A percentile compares a stretch with the other conserved stretches of the same genome.
Conservation (phyloP, 2,888 invertebrate species). For the Lasioglossum pauxillum region DNA sequence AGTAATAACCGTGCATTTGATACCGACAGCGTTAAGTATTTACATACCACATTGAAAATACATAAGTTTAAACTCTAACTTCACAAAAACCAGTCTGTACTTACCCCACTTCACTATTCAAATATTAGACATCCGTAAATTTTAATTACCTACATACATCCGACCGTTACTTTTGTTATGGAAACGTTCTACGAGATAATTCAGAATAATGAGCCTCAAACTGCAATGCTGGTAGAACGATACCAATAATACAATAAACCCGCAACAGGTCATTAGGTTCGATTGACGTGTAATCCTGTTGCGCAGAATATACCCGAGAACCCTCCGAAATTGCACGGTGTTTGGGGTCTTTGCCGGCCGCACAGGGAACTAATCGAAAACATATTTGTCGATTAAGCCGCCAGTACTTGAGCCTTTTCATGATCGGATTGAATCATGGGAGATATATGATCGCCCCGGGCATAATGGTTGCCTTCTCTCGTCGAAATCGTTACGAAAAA, state of each 20-base stretch:
- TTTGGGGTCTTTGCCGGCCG: constrained; percentile 55
- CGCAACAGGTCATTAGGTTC: constrained; percentile 67
- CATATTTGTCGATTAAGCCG: constrained; percentile 62
- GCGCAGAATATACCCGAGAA: constrained; percentile 47
- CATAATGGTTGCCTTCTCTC: constrained; percentile 11
- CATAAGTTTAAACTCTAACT: too few species aligned
- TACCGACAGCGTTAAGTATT: too few species aligned
- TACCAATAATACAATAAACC: constrained; percentile 61
- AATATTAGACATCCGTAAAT: neutral
- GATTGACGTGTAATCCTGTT: constrained; percentile 60
- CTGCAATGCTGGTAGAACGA: constrained; percentile 41
- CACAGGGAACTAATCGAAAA: constrained; percentile 63
- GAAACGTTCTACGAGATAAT: constrained; percentile 28
- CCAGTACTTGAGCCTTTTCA: constrained; percentile 52
- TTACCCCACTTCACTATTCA: too few species aligned
- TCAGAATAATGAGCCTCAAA: constrained; percentile 34
- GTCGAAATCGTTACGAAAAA: constrained; percentile 24
- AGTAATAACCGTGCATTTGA: too few species aligned
- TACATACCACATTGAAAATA: too few species aligned
- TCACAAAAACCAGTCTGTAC: too few species aligned
- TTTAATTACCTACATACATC: neutral
- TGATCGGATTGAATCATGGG: constrained; percentile 57
- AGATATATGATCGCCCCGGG: constrained; percentile 30
- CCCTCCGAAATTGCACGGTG: constrained; percentile 62
- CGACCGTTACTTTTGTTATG: neutral